phyloP scores from a whole-genome alignment of 2,888 invertebrate species.

The Drosophila mayaguana region DNA sequence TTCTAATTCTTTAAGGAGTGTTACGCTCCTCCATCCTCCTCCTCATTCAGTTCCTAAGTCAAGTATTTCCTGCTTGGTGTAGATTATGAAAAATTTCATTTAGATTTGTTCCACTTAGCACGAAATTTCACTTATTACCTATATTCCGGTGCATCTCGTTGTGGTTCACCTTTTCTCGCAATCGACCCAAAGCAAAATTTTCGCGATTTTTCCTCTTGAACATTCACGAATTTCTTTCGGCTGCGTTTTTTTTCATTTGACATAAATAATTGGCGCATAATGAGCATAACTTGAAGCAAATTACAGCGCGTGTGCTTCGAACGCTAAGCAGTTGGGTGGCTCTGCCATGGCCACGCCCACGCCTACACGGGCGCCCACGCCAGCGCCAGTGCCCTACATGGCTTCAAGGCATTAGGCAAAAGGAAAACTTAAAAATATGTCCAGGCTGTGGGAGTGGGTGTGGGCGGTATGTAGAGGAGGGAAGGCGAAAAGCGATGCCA shows the following conservation, averaged over 20 bases:
- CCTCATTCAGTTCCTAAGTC: not conserved
- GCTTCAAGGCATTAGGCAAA: constrained; percentile 32
- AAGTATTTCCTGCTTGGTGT: not conserved
- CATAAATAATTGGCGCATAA: constrained; percentile 79
- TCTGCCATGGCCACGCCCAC: constrained; percentile 5
- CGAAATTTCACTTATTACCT: not conserved
- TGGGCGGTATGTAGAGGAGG: not conserved
- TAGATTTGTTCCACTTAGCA: constrained; percentile 2
- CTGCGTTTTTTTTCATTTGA: constrained; percentile 40
- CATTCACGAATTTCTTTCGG: not conserved
- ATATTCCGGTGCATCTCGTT: constrained; percentile 1
- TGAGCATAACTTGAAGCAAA: constrained; percentile 77
- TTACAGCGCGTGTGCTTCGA: constrained; percentile 67
- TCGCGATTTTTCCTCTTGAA: constrained; percentile 8
- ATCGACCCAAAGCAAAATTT: constrained; percentile 24
- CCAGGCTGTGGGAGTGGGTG: constrained; percentile 19
- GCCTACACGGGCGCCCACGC: not conserved
- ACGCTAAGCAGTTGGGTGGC: constrained; percentile 47
- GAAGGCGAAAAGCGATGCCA: constrained; percentile 32
- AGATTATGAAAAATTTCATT: not conserved
- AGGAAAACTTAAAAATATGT: constrained; percentile 69
- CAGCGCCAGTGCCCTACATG: constrained; percentile 5
- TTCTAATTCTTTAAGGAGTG: not conserved
- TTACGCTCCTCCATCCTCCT: not conserved
- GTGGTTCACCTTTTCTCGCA: constrained; percentile 9